These are phyloP conservation scores for Poeciliopsis retropinna DNA, from an alignment of 2,113 vertebrate species.

Conservation along the genomic window DNA sequence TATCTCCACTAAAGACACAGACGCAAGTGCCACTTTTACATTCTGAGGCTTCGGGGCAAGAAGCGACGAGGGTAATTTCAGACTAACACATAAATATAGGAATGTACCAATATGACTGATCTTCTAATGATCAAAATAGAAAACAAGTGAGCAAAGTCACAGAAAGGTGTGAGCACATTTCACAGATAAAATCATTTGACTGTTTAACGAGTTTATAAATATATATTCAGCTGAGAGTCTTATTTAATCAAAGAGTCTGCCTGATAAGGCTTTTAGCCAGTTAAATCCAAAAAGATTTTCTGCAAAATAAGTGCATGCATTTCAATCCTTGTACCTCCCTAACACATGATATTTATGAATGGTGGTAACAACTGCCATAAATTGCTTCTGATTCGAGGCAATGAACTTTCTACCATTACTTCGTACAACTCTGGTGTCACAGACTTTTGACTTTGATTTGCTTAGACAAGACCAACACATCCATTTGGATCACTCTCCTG, in stretches of 20 bases:
- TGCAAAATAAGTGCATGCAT: too few species aligned
- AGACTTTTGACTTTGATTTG: too few species aligned
- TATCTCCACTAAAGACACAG: conserved; percentile 27
- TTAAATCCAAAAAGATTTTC: too few species aligned
- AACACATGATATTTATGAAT: too few species aligned
- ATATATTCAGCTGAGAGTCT: neutral
- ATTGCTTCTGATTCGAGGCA: too few species aligned
- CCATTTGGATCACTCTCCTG: too few species aligned
- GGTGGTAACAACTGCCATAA: too few species aligned
- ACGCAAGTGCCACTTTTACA: conserved; percentile 34
- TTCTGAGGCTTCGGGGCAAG: conserved; percentile 16
- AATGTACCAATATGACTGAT: neutral
- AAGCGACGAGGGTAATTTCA: neutral
- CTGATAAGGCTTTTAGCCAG: neutral
- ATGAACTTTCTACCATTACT: too few species aligned
- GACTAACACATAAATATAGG: neutral
- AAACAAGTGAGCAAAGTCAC: neutral
- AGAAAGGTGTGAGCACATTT: neutral
- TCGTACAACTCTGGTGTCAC: too few species aligned
- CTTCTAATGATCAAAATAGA: neutral
- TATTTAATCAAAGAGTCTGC: neutral
- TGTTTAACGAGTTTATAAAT: neutral
- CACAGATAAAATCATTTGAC: neutral
- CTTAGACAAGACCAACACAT: too few species aligned
- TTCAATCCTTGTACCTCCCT: too few species aligned